Evolutionary conservation across 2,888 invertebrate genomes (phyloP).

Genomic region (Gibbula magus): DNA sequence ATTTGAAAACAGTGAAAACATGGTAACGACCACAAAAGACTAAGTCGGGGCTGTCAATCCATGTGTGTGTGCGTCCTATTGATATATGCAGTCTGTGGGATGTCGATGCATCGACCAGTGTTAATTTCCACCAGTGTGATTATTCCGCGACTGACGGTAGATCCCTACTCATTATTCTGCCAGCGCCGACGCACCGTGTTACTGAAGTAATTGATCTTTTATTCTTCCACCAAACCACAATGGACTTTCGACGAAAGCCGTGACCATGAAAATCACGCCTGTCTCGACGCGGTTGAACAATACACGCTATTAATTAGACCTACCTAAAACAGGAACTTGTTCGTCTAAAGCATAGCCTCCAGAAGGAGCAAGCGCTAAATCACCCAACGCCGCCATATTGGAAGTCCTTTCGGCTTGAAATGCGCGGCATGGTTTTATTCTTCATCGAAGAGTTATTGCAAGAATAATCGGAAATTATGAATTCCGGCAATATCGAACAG

Average conservation of each 20-base stretch:
- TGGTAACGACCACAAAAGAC: no score
- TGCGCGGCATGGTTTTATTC: neutral
- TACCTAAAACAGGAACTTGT: conserved; percentile 11
- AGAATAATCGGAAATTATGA: conserved; percentile 5
- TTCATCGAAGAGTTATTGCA: neutral
- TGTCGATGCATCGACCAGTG: neutral
- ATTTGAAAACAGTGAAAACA: no score
- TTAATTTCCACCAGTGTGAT: conserved; percentile 5
- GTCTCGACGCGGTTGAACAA: neutral
- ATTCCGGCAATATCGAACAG: neutral
- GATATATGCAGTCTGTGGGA: neutral
- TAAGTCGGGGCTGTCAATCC: no score
- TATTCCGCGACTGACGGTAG: neutral
- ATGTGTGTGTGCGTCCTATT: no score
- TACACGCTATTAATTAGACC: neutral
- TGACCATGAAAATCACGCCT: neutral
- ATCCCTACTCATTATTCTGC: neutral
- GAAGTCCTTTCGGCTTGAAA: neutral
- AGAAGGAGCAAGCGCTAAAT: neutral
- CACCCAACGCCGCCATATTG: conserved; percentile 1
- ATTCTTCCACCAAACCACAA: neutral
- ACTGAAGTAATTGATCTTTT: neutral
- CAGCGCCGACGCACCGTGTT: neutral
- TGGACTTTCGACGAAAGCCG: neutral
- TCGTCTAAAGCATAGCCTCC: neutral